Evolutionary conservation across 2,797 vertebrate genomes (phyloP), one percentile per base, ranked within the genome.

Genomic region (Smutsia gigantea): DNA sequence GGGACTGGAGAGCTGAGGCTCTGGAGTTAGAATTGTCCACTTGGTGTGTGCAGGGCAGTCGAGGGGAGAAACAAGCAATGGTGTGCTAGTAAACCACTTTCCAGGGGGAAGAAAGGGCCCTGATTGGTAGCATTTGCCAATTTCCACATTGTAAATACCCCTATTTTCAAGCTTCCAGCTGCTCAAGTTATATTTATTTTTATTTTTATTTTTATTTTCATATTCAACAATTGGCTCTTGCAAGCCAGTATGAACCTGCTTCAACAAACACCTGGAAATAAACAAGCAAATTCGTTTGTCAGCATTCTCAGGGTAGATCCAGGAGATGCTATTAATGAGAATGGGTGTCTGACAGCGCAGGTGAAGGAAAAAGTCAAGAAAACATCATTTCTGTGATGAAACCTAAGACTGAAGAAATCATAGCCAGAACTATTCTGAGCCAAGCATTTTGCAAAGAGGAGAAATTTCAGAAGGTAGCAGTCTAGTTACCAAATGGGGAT

Each of bases 111-210:
- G 31, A 42, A 61, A 64, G 11, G 72, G 17, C 69, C 34, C 71
- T 46, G 21, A 55, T 69, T 77, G 27, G n/a, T 68, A 79, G 78
- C 53, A 25, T 75, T 82, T 92, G 59, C 18, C 46, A 37, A 86
- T 95, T 86, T 97, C 66, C 64, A 66, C 39, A 27, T 51, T 88
- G 57, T 81, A 83, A 74, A 77, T 94, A 94, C 7, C 79, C 3
- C 21, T 68, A 27, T 37, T 93, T 95, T 95, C 78, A 88, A 97
- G 61, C 46, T 51, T 61, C 69, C 39, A 79, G 92, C 46, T 75
- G 19, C 85, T 95, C 84, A 74, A 86, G 85, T 90, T 84, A 49
- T 87, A 88, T 88, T 94, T 91, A n/a, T 55, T 34, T 87, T 87
- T 82, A 74, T n/a, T 77, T 79, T 79, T 39, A 55, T 46, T 64